Base-by-base conservation (phyloP, 2,888 invertebrate species). In the Apamea crenata region DNA sequence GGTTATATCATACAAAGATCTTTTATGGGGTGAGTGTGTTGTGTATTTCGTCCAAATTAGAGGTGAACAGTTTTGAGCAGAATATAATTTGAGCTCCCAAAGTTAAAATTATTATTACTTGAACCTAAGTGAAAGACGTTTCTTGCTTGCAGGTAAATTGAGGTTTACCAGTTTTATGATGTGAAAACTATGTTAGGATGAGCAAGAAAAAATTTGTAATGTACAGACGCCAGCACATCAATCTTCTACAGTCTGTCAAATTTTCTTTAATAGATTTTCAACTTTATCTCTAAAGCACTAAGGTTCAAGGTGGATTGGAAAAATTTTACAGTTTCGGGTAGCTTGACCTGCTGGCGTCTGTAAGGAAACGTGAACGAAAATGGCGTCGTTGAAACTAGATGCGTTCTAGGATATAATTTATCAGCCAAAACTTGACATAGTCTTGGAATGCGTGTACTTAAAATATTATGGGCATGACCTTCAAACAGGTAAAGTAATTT, bases 1-100 rank as follows among this genome's bases (percentile, higher is more conserved):
- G 80, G 71, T 77, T 81, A 76, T 74, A 86, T 78, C 73, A 83
- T 79, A 74, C 44, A 66, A 67, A 70, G 65, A 61, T 79, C 47
- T 78, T 88, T 82, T 81, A 36, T 78, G 73, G 59, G 44, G 53
- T 87, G 75, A 67, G 29, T 53, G 40, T 16, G n/a, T n/a, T 75
- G 66, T 32, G 4, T 65, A 25, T 65, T 68, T 71, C 16, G 18
- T 32, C 4, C 12, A 47, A 73, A 67, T 70, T 47, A 69, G 65
- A 25, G 6, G 36, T 29, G 8, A 25, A 32, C 14, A 40, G 36
- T 68, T 14, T 68, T 18, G 53, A 44, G 44, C 3, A 10, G 16
- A 32, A 16, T 63, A n/a, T n/a, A 63, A 78, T 50, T 4, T n/a
- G 29, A 21, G 14, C 5, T 7, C 0, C 18, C 14, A 8, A 7